A percentile compares a stretch with the other conserved stretches of the same genome.
phyloP scores from a whole-genome alignment of 1,140 invertebrate genomes.

The Sinonovacula constricta region DNA sequence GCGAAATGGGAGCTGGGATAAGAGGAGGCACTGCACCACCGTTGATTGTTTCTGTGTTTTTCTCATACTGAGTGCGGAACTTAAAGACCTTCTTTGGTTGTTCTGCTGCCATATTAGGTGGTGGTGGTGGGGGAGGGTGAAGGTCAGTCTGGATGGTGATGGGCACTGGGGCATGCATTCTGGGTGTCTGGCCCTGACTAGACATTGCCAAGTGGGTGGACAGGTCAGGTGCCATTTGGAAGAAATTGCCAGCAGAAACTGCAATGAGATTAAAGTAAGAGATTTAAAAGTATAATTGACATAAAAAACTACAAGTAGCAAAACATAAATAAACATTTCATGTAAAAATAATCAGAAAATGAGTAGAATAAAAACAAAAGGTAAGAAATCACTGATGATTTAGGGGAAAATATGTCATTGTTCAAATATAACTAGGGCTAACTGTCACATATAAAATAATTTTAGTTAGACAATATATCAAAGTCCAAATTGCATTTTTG shows the following conservation, averaged over 20 bases:
- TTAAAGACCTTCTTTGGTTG: constrained; percentile 12
- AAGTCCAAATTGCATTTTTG: too few species aligned
- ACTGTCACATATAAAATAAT: too few species aligned
- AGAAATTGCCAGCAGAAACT: constrained; percentile 13
- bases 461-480: too few species aligned
- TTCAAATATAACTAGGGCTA: too few species aligned
- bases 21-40: constrained; percentile 22
- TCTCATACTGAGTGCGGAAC: constrained; percentile 34
- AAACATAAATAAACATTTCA: constrained; percentile 6
- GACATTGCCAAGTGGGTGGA: constrained; percentile 24
- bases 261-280: background rate
- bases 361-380: too few species aligned
- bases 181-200: constrained; percentile 7
- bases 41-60: constrained; percentile 2
- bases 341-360: too few species aligned
- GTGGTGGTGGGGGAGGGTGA: too few species aligned
- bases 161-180: constrained; percentile 47
- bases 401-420: too few species aligned
- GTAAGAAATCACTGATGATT: too few species aligned
- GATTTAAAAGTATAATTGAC: too few species aligned
- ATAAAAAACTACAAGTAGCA: background rate
- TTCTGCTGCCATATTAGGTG: background rate
- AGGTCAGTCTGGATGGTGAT: constrained; percentile 1
- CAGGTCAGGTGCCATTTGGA: background rate
- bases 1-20: constrained; percentile 29